phyloP scores from a whole-genome alignment of 1,140 invertebrate genomes.

The Trichonephila clavata region DNA sequence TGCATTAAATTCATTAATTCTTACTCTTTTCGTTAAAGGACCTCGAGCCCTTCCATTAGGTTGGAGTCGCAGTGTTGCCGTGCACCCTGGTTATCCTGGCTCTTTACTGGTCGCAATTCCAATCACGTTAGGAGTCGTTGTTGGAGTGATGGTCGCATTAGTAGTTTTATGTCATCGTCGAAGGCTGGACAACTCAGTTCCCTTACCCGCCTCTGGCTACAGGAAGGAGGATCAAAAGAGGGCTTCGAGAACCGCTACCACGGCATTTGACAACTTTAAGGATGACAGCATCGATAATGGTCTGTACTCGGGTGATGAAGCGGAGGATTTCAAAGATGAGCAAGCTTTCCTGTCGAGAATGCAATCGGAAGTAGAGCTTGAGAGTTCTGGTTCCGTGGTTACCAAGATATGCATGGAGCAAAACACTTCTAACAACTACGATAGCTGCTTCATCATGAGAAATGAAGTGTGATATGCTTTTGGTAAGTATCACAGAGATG shows the following conservation, averaged over 20 bases:
- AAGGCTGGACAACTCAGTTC: slow-evolving; percentile 39
- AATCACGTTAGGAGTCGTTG: slow-evolving; percentile 63
- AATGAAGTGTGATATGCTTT: slow-evolving; percentile 70
- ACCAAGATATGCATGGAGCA: slow-evolving; percentile 69
- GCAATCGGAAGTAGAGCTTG: slow-evolving; percentile 70
- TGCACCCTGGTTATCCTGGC: slow-evolving; percentile 69
- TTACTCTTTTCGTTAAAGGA: slow-evolving; percentile 10
- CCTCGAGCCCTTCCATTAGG: slow-evolving; percentile 50
- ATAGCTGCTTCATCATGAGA: slow-evolving; percentile 62
- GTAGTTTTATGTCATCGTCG: slow-evolving; percentile 65
- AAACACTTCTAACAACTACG: slow-evolving; percentile 57
- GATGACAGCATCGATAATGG: slow-evolving; percentile 32
- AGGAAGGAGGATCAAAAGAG: not conserved
- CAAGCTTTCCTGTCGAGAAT: not conserved
- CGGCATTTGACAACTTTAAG: not conserved
- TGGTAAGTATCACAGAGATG: not conserved
- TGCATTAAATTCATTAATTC: not conserved
- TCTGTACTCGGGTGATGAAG: slow-evolving; percentile 21
- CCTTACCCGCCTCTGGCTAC: slow-evolving; percentile 12
- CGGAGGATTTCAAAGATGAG: slow-evolving; percentile 43
- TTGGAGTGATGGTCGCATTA: slow-evolving; percentile 66
- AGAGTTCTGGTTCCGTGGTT: slow-evolving; percentile 1
- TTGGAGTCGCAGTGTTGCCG: slow-evolving; percentile 66
- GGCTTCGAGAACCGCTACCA: not conserved
- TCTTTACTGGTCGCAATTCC: slow-evolving; percentile 66